These are phyloP conservation scores for Chloroceryle aenea DNA, from an alignment of 2,113 vertebrate genomes.

Conservation along the genomic window DNA sequence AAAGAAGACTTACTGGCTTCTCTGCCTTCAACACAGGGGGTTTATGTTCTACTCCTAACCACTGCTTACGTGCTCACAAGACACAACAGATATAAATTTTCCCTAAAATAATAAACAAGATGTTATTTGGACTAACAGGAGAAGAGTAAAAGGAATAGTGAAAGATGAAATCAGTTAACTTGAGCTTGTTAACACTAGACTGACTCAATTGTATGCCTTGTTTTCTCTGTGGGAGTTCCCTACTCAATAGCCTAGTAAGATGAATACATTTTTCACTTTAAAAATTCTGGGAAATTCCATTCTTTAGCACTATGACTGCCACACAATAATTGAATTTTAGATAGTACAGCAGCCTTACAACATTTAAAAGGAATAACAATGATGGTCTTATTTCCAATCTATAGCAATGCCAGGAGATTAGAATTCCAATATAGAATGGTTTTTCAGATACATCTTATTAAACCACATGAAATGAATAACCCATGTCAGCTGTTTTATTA, in stretches of 20 bases:
- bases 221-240: background rate
- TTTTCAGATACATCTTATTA: constrained; percentile 18
- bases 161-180: background rate
- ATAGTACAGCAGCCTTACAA: background rate
- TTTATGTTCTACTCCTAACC: background rate
- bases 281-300: background rate
- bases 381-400: background rate
- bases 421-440: background rate
- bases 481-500: background rate
- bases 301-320: background rate
- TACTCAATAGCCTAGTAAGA: background rate
- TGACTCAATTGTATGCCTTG: background rate
- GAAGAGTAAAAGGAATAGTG: background rate
- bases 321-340: background rate
- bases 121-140: background rate
- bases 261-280: background rate
- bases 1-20: background rate
- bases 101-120: background rate
- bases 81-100: background rate
- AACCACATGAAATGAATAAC: background rate
- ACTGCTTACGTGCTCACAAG: background rate
- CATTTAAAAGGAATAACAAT: background rate
- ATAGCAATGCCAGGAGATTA: background rate
- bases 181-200: background rate
- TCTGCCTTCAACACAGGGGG: background rate